Percentiles rank a stretch among this genome's conserved stretches.
phyloP scores from a whole-genome alignment of 2,888 invertebrate species.

The Nomada fucata region DNA sequence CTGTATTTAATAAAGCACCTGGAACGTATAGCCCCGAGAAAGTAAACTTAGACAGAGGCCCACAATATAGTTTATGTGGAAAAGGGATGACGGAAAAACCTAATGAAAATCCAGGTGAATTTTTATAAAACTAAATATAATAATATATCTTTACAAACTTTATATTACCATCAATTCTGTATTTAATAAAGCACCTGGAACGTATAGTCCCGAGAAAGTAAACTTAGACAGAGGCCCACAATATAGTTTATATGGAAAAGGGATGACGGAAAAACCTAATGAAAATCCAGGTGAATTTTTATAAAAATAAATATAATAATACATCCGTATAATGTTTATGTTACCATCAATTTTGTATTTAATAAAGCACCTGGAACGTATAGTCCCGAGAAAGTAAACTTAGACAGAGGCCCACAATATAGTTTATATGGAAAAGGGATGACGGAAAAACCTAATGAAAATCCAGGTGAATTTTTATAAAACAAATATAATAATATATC shows the following conservation, averaged over 20 bases:
- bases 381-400: constrained; percentile 86
- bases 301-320: not conserved
- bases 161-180: not conserved
- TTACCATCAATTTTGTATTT: not conserved
- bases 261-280: constrained; percentile 30
- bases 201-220: constrained; percentile 86
- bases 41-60: constrained; percentile 85
- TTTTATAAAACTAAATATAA: not conserved
- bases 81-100: constrained; percentile 32
- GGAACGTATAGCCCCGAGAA: constrained; percentile 88
- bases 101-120: constrained; percentile 55
- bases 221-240: constrained; percentile 86
- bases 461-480: constrained; percentile 45
- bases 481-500: no score
- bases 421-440: constrained; percentile 83
- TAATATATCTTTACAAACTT: no score
- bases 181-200: no score
- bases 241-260: constrained; percentile 85
- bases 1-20: constrained; percentile 84
- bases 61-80: constrained; percentile 86
- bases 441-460: constrained; percentile 36
- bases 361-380: constrained; percentile 86
- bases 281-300: constrained; percentile 53
- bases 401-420: constrained; percentile 87
- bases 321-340: not conserved